Percentiles rank a stretch among this genome's conserved stretches.
Evolutionary conservation across 2,888 invertebrate species (phyloP).

Genomic region (Latrodectus hesperus): DNA sequence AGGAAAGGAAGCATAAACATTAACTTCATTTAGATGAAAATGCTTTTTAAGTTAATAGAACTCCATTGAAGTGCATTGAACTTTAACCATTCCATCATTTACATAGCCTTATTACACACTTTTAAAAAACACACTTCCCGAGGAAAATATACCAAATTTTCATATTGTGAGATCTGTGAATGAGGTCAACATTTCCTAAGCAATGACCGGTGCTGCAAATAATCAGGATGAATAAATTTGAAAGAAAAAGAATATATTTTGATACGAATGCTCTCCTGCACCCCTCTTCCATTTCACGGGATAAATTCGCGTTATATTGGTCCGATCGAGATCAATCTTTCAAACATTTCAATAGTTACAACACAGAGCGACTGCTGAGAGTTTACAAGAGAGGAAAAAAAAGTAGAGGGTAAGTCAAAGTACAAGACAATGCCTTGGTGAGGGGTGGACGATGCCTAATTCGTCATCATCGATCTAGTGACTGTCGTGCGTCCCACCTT

Average conservation of each 20-base stretch:
- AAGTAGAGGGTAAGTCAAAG: conserved; percentile 23
- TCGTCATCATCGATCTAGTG: conserved; percentile 67
- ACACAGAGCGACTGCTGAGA: conserved; percentile 18
- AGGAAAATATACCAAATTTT: no score
- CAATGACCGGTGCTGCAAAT: conserved; percentile 57
- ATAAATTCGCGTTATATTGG: conserved; percentile 63
- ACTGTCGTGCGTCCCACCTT: conserved; percentile 66
- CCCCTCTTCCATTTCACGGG: conserved; percentile 17
- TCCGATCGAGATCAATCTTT: conserved; percentile 56
- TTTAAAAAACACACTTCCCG: no score
- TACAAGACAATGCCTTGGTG: conserved; percentile 43
- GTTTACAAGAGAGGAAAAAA: conserved; percentile 16
- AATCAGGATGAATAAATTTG: conserved; percentile 64
- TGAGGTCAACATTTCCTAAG: conserved; percentile 40
- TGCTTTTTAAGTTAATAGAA: no score
- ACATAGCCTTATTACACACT: no score
- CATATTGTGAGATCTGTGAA: conserved; percentile 7
- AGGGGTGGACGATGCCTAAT: conserved; percentile 43
- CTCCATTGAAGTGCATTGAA: no score
- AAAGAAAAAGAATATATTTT: conserved; percentile 21
- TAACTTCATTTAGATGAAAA: no score
- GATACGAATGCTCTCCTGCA: conserved; percentile 10
- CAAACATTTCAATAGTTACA: conserved; percentile 47
- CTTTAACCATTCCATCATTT: no score
- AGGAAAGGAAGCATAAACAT: no score